A percentile compares a stretch with the other conserved stretches of the same genome.
Evolutionary conservation across 2,113 vertebrate species (phyloP).

Genomic region (Mesitornis unicolor): DNA sequence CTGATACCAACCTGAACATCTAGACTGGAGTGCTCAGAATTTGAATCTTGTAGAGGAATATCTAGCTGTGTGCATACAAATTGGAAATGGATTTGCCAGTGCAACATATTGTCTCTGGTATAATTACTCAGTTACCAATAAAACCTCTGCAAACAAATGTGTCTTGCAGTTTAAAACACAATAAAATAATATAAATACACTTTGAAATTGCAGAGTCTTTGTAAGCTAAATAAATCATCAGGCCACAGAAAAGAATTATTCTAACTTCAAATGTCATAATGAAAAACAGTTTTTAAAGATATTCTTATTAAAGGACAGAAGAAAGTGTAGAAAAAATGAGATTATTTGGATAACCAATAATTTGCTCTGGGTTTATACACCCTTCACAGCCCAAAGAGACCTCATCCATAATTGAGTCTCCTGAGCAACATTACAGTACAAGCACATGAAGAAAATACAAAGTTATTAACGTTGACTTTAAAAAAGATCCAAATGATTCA

Average conservation of each 20-base stretch:
- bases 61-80: neutral
- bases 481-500: neutral
- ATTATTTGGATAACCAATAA: neutral
- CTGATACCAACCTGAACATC: neutral
- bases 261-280: neutral
- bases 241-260: neutral
- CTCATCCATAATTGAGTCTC: neutral
- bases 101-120: neutral
- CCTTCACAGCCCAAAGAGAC: neutral
- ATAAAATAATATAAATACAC: neutral
- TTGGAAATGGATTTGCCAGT: neutral
- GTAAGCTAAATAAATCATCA: neutral
- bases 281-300: neutral
- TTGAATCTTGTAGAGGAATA: neutral
- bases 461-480: neutral
- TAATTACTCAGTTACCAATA: neutral
- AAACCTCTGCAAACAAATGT: constrained; percentile 24
- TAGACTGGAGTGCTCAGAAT: neutral
- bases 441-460: neutral
- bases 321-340: neutral
- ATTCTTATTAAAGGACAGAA: neutral
- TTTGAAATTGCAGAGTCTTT: neutral
- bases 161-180: neutral
- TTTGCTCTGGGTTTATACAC: neutral
- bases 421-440: neutral